Percentiles rank a stretch among this genome's conserved stretches.
Evolutionary conservation across 2,888 invertebrate genomes (phyloP).

Genomic region (Drosophila vallismaia): DNA sequence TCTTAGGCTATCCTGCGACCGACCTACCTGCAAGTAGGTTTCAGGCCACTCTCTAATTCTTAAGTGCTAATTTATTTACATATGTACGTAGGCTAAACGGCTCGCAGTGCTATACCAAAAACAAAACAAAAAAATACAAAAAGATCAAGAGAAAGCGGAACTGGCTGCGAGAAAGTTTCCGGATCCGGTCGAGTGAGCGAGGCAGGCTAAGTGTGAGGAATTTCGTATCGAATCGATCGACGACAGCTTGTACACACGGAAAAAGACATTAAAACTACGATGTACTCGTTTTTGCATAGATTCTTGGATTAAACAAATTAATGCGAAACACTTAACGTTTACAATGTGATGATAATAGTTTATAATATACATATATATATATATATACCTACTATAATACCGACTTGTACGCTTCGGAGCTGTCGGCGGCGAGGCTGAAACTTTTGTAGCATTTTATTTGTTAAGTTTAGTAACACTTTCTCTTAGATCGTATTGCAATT

Average conservation of each 20-base stretch:
- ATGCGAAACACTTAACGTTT: slow-evolving; percentile 70
- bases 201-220: slow-evolving; percentile 22
- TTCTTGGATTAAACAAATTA: slow-evolving; percentile 62
- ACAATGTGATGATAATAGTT: slow-evolving; percentile 78
- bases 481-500: slow-evolving; percentile 57
- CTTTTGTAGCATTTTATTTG: slow-evolving; percentile 76
- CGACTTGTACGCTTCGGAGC: slow-evolving; percentile 62
- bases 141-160: slow-evolving; percentile 15
- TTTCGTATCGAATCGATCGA: slow-evolving; percentile 55
- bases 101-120: slow-evolving; percentile 44
- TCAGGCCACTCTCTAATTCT: slow-evolving; percentile 58
- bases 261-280: slow-evolving; percentile 66
- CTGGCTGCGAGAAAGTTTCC: slow-evolving; percentile 14
- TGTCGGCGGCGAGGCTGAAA: slow-evolving; percentile 72
- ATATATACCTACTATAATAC: slow-evolving; percentile 47
- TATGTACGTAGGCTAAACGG: slow-evolving; percentile 43
- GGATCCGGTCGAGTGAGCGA: slow-evolving; percentile 22
- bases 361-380: slow-evolving; percentile 52
- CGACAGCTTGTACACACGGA: slow-evolving; percentile 68
- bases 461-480: slow-evolving; percentile 72
- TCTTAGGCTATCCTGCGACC: slow-evolving; percentile 58
- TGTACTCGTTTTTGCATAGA: slow-evolving; percentile 75
- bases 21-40: slow-evolving; percentile 42
- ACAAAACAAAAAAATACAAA: slow-evolving; percentile 11
- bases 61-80: slow-evolving; percentile 77